phyloP scores from a whole-genome alignment of 2,113 vertebrate genomes.

The Campylomormyrus numenius region DNA sequence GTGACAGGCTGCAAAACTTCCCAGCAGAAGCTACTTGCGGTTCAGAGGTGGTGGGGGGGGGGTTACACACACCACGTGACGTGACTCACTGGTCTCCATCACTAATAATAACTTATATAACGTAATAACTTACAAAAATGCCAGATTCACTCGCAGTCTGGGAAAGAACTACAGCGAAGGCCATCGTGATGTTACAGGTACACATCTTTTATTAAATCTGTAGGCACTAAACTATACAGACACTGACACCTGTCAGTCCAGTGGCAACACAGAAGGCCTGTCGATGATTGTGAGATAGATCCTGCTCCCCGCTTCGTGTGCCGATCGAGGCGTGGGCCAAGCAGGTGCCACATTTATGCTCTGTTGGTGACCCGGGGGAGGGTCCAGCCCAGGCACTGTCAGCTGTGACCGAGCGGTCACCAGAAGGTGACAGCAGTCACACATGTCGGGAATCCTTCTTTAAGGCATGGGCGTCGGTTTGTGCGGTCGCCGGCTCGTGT shows the following conservation, averaged over 20 bases:
- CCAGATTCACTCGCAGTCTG: background rate
- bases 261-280: slow-evolving; percentile 60
- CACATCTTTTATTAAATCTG: slow-evolving; percentile 47
- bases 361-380: background rate
- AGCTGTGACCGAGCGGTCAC: background rate
- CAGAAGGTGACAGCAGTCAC: background rate
- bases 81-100: background rate
- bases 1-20: background rate
- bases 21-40: background rate
- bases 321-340: background rate
- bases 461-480: background rate
- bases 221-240: slow-evolving; percentile 71
- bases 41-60: background rate
- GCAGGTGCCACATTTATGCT: background rate
- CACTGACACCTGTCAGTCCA: slow-evolving; percentile 72
- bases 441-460: background rate
- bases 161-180: background rate
- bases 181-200: background rate
- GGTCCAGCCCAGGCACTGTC: background rate
- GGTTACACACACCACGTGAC: background rate
- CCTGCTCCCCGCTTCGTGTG: background rate
- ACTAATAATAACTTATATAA: too few relatives aligned
- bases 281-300: background rate
- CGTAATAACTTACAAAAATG: background rate
- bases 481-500: background rate